Base-by-base conservation (phyloP, 1,140 invertebrate genomes). In the Agrypnia vestita region DNA sequence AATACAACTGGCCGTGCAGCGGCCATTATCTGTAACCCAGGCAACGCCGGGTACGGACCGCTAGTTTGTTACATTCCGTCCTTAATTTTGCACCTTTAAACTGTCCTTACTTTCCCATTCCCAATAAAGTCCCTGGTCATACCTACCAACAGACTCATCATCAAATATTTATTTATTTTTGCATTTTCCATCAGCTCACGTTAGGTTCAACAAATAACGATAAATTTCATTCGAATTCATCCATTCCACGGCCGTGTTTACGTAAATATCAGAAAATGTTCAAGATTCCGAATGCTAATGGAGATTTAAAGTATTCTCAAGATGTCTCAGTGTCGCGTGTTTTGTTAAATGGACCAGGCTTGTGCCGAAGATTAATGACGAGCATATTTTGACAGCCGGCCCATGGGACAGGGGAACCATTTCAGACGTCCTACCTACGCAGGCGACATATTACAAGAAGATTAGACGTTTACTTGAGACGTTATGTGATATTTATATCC, bases 331-430 rank as follows among this genome's bases (percentile, higher is more conserved):
- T 0, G 67, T 13, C 6, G 15, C 64, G 13, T 7, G 43, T 9
- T 8, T 17, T 19, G 19, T 17, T 8, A 21, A 12, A 12, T 67
- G 62, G 13, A 15, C n/a, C 59, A 19, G 46, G 46, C 67, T 53
- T 25, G 67, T n/a, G 47, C 19, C 12, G 67, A 25, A 49, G 67
- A 71, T 71, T 49, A 71, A 71, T 51, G 67, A 35, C 10, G 15
- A 49, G 13, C 49, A 13, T 71, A 46, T 71, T 71, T 49, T 71
- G 67, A 71, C 67, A 71, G 67, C 67, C 49, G 67, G 47, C 67
- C 67, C 47, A 21, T 49, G 67, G 67, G 67, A 49, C 47, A 4
- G 11, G 19, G 19, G 43, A 69, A 61, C 56, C 15, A 17, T 61
- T 61, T 61, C 15, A 61, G 15, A 17, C n/a, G 15, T 61, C 15